Evolutionary conservation across 1,140 invertebrate genomes (phyloP).

Genomic region (Trachymyrmex septentrionalis): DNA sequence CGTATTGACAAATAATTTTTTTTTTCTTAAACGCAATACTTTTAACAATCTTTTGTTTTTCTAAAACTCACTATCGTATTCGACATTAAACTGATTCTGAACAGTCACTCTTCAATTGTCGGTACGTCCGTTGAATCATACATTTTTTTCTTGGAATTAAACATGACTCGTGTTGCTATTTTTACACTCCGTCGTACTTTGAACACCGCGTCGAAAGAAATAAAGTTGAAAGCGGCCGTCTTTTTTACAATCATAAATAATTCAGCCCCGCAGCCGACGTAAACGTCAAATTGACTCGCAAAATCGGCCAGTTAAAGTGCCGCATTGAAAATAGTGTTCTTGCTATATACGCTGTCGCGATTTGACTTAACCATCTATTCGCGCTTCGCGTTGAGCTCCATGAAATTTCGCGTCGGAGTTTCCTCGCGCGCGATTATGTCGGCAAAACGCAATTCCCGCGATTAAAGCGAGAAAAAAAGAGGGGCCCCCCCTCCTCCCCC

Average conservation of each 20-base stretch:
- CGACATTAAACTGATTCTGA: background rate
- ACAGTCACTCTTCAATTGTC: background rate
- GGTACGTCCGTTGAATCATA: background rate
- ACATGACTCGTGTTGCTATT: slow-evolving; percentile 29
- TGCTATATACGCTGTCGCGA: background rate
- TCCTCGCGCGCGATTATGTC: slow-evolving; percentile 25
- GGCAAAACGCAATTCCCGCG: slow-evolving; percentile 32
- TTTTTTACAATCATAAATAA: slow-evolving; percentile 30
- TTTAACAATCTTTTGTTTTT: background rate
- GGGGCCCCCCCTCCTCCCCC: no score
- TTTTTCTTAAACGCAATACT: background rate
- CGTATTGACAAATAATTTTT: background rate
- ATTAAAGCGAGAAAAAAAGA: slow-evolving; percentile 36
- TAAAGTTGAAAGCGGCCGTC: background rate
- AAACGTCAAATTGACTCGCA: slow-evolving; percentile 28
- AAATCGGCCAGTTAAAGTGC: background rate
- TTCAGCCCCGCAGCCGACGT: background rate
- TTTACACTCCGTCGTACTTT: slow-evolving; percentile 15
- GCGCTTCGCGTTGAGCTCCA: slow-evolving; percentile 2
- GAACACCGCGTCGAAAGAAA: background rate
- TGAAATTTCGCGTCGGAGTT: slow-evolving; percentile 27
- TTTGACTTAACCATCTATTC: background rate
- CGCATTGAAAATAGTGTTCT: background rate
- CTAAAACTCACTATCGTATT: background rate
- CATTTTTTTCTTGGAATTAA: background rate